Evolutionary conservation across 2,797 vertebrate species (phyloP), one percentile per base, ranked within the genome.

Genomic region (Falco naumanni): DNA sequence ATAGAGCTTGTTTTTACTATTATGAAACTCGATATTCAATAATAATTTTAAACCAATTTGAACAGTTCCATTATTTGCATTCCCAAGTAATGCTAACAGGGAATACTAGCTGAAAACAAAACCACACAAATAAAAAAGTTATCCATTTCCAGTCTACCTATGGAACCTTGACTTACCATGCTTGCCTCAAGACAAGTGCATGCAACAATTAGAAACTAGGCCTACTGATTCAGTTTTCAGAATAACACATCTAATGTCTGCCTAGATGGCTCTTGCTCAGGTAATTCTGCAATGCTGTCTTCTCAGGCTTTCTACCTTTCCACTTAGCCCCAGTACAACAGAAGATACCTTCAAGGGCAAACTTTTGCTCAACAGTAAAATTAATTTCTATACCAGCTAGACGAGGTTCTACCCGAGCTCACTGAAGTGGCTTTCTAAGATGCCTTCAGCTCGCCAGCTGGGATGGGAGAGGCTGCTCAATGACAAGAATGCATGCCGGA

Each of bases 221-320:
- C 10, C 34, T 33, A 29, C 4, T 10, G 61, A 79, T 50, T 20
- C 74, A 50, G 5, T 61, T 84, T 75, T 54, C 45, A 78, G 60
- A 28, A 22, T 28, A 33, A 59, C 10, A 28, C 0, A 2, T 2
- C 31, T 19, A 4, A 4, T 10, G 13, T 17, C 8, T 61, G n/a
- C 18, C 43, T 53, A 50, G 21, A n/a, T n/a, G 43, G 59, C 15
- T 70, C 17, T 53, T 45, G 29, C 28, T 39, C 57, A 71, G 19
- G 10, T 60, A 85, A 53, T 41, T 45, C 66, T 33, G 54, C 39
- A 63, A 16, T 2, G 24, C 48, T 74, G 17, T 28, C 33, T 72
- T 69, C 50, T 21, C 84, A 89, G 47, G 59, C 13, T 39, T 75
- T 72, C 43, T 76, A 12, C 47, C 33, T 41, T 16, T 8, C 15